Percentiles rank a stretch among this genome's conserved stretches.
Evolutionary conservation across 2,888 invertebrate genomes (phyloP).

Genomic region (Julus scandinavius): DNA sequence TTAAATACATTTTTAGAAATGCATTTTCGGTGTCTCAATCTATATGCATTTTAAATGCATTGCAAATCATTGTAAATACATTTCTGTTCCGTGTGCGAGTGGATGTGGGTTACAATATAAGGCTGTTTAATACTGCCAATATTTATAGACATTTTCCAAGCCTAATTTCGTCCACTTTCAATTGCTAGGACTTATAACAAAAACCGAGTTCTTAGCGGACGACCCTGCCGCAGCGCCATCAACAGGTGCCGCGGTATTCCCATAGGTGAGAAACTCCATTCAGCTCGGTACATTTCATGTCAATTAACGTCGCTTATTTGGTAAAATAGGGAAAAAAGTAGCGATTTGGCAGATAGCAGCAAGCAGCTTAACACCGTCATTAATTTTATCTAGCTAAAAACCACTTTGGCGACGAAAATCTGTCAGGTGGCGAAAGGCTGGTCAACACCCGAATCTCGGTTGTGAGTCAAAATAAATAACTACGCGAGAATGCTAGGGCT

Average conservation of each 20-base stretch:
- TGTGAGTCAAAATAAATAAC: not conserved
- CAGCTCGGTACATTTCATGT: not conserved
- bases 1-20: too few relatives aligned
- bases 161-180: too few relatives aligned
- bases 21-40: too few relatives aligned
- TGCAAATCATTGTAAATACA: too few relatives aligned
- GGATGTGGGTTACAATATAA: too few relatives aligned
- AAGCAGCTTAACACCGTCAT: not conserved
- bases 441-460: not conserved
- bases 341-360: slow-evolving; percentile 1
- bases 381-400: slow-evolving; percentile 1
- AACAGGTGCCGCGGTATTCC: not conserved
- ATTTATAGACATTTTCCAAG: too few relatives aligned
- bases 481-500: not conserved
- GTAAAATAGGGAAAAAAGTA: not conserved
- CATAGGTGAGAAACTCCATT: not conserved
- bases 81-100: too few relatives aligned
- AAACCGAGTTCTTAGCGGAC: not conserved
- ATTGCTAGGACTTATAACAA: too few relatives aligned
- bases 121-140: too few relatives aligned
- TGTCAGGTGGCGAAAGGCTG: not conserved
- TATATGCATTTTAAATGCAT: too few relatives aligned
- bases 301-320: not conserved
- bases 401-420: not conserved
- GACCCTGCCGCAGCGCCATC: not conserved